A percentile compares a stretch with the other conserved stretches of the same genome.
Conservation (phyloP, 2,888 invertebrate genomes). For the Aspidiotus destructor region DNA sequence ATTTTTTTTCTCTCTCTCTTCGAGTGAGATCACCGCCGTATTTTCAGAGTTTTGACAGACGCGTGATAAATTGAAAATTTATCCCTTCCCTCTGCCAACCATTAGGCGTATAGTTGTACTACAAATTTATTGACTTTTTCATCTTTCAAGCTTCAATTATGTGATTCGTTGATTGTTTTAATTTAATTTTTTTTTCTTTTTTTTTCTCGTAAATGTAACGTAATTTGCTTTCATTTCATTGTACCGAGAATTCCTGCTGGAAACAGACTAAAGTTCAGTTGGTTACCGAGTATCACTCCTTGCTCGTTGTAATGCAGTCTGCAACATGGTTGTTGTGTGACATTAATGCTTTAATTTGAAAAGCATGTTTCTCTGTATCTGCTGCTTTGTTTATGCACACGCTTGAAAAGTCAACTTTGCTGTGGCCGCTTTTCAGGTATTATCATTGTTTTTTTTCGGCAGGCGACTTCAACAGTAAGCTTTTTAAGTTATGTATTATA, state of each 20-base stretch:
- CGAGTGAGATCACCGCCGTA: too few species aligned
- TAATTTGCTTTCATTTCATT: slow-evolving; percentile 30
- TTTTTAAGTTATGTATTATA: not conserved
- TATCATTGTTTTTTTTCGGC: slow-evolving; percentile 24
- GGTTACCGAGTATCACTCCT: slow-evolving; percentile 32
- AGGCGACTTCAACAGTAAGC: slow-evolving; percentile 21
- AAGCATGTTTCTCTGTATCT: slow-evolving; percentile 32
- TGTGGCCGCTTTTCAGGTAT: slow-evolving; percentile 33
- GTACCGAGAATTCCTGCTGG: slow-evolving; percentile 29
- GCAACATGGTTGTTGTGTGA: slow-evolving; percentile 32
- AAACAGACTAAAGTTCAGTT: slow-evolving; percentile 29
- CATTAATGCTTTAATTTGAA: slow-evolving; percentile 32
- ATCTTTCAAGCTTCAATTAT: slow-evolving; percentile 5
- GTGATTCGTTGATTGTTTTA: slow-evolving; percentile 25
- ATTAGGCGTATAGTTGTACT: too few species aligned
- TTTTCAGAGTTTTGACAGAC: too few species aligned
- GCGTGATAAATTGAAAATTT: too few species aligned
- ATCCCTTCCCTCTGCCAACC: too few species aligned
- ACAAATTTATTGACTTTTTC: too few species aligned
- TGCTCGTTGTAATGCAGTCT: slow-evolving; percentile 32
- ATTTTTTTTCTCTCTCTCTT: too few species aligned
- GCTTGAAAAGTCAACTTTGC: slow-evolving; percentile 32
- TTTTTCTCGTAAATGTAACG: slow-evolving; percentile 16
- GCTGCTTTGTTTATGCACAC: slow-evolving; percentile 29
- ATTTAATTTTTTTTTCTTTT: not conserved